These are phyloP conservation scores for Cyprinodon tularosa DNA, from an alignment of 2,113 vertebrate genomes.

Conservation along the genomic window DNA sequence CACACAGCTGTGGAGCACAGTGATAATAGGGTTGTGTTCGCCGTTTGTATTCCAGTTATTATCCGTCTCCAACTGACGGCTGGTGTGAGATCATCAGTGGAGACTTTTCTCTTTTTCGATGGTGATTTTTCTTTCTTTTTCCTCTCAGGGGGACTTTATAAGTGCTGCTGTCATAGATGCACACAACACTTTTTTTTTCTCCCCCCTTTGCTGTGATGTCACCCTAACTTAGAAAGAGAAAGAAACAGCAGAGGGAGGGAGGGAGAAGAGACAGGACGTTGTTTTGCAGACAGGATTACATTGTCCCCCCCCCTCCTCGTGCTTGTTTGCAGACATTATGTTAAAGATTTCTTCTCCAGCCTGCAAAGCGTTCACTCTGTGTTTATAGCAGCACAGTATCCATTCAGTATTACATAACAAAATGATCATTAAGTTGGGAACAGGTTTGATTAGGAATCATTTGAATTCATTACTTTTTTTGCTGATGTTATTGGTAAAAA, in stretches of 20 bases:
- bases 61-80: conserved; percentile 10
- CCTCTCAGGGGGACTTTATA: conserved; percentile 47
- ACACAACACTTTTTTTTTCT: conserved; percentile 30
- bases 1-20: background rate
- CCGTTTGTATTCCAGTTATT: conserved; percentile 1
- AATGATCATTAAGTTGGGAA: background rate
- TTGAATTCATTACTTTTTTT: no score
- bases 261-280: conserved; percentile 43
- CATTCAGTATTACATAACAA: background rate
- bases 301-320: conserved; percentile 47
- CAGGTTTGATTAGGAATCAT: no score
- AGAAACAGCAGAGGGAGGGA: conserved; percentile 14
- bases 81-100: conserved; percentile 15
- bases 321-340: conserved; percentile 65
- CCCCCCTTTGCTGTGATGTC: conserved; percentile 29
- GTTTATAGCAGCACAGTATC: background rate
- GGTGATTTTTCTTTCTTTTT: background rate
- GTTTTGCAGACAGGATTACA: conserved; percentile 73
- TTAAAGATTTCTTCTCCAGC: conserved; percentile 42
- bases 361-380: conserved; percentile 20
- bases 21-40: background rate
- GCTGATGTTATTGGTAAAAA: background rate
- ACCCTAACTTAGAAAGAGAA: conserved; percentile 38
- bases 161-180: conserved; percentile 29
- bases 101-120: conserved; percentile 20